Evolutionary conservation across 2,797 vertebrate genomes (phyloP).

Genomic region (Emys orbicularis): DNA sequence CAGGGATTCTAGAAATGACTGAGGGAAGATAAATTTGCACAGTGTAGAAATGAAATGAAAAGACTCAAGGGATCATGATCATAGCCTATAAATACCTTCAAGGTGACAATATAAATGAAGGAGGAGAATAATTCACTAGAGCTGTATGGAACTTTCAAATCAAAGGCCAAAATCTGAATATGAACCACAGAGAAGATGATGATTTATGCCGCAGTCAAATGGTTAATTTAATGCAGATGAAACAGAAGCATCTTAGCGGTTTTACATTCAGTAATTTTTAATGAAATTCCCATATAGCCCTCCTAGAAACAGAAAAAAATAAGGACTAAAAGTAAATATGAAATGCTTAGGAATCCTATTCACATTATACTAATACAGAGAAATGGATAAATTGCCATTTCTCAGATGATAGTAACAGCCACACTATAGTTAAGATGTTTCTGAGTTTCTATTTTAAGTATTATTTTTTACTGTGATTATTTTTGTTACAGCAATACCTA

Average conservation of each 20-base stretch:
- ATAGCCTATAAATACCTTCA: slow-evolving; percentile 15
- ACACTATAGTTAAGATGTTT: neutral
- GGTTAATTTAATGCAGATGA: neutral
- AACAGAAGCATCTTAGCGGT: neutral
- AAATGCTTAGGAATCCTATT: neutral
- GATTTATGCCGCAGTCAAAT: neutral
- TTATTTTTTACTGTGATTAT: neutral
- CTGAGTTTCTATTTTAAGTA: neutral
- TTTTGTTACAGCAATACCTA: neutral
- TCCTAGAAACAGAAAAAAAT: neutral
- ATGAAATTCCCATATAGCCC: neutral
- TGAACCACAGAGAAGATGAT: neutral
- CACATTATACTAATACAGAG: neutral
- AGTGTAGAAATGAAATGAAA: neutral
- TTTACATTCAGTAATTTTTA: neutral
- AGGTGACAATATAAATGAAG: neutral
- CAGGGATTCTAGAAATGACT: neutral
- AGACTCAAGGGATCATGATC: neutral
- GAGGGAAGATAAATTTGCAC: neutral
- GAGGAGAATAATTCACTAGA: neutral
- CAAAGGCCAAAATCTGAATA: neutral
- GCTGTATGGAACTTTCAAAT: neutral
- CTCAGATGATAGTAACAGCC: neutral
- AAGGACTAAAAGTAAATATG: neutral
- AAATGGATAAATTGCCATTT: neutral